Conservation (phyloP, 1,140 invertebrate genomes). For the Leptinotarsa texana region DNA sequence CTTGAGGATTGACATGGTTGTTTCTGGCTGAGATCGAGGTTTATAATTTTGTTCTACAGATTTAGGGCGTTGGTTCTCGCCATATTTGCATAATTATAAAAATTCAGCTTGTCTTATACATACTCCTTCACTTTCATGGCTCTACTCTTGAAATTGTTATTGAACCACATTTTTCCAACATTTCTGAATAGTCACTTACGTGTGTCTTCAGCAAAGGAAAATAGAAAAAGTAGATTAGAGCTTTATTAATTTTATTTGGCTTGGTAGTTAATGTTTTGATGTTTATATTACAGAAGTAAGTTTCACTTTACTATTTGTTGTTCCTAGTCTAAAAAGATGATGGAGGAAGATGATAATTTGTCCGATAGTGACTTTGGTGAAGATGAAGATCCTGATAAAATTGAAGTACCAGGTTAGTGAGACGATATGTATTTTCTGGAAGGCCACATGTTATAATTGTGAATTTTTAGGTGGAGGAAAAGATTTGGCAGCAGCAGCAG, state of each 20-base stretch:
- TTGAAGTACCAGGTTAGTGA: constrained; percentile 79
- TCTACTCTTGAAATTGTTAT: too few relatives aligned
- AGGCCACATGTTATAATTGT: constrained; percentile 1
- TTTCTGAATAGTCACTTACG: background rate
- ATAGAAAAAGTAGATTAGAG: constrained; percentile 23
- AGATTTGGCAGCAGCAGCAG: constrained; percentile 74
- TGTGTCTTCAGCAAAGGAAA: background rate
- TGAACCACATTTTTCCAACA: background rate
- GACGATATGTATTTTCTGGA: constrained; percentile 27
- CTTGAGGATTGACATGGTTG: constrained; percentile 7
- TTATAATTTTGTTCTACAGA: constrained; percentile 28
- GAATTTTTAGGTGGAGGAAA: constrained; percentile 71
- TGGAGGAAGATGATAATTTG: constrained; percentile 67
- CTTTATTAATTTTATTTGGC: constrained; percentile 24
- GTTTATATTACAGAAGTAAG: constrained; percentile 32
- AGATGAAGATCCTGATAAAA: constrained; percentile 87
- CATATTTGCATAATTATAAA: constrained; percentile 50
- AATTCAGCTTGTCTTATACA: constrained; percentile 25
- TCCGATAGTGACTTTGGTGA: constrained; percentile 83
- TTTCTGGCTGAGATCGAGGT: constrained; percentile 28
- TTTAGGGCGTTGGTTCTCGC: constrained; percentile 53
- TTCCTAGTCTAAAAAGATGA: constrained; percentile 49
- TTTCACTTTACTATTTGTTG: constrained; percentile 35
- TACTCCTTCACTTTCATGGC: background rate
- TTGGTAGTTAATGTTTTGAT: constrained; percentile 22